Base-by-base conservation (phyloP, 2,888 invertebrate species). In the Watsonalla binaria region DNA sequence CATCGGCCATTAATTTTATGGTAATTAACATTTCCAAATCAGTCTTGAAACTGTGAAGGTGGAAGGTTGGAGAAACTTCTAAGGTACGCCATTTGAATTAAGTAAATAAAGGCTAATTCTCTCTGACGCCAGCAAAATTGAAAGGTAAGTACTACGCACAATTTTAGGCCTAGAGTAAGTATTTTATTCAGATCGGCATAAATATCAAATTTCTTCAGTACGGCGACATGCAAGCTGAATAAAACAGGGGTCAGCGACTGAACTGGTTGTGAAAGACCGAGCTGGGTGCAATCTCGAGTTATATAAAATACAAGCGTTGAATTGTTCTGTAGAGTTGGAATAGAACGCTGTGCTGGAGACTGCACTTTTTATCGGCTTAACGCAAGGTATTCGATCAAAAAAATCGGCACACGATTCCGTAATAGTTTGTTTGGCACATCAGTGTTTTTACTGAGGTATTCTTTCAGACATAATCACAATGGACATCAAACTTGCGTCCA, bases 221-320 rank as follows among this genome's bases (percentile, higher is more conserved):
- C 52, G 37, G 46, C 46, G 56, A 51, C 56, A 55, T 54, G 51
- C 52, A 51, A 55, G 49, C 46, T 55, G 52, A 56, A 54, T 55
- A 56, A 54, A 56, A 51, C 70, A 68, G 65, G 71, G 72, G 75
- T 74, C 74, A 65, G 53, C 58, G 53, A 55, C 48, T 51, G 54
- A 47, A 53, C 56, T 42, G 42, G 62, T 89, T 88, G 85, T 77
- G 86, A 84, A 86, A 90, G 73, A 79, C 50, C 51, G 58, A 59
- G 55, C 53, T 63, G 59, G 64, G 71, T 66, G 86, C 88, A 85
- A 87, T 72, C 72, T 62, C 63, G 60, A 70, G 82, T 87, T 88
- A 88, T 90, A 90, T 89, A 90, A 90, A 89, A 82, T 76, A 84
- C 78, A 79, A 72, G 61, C 66, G 58, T 70, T 64, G 78, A 76